Percentiles rank a stretch among this genome's conserved stretches.
These are phyloP conservation scores for Galbula dea DNA, from an alignment of 2,113 vertebrate genomes.

Conservation along the genomic window DNA sequence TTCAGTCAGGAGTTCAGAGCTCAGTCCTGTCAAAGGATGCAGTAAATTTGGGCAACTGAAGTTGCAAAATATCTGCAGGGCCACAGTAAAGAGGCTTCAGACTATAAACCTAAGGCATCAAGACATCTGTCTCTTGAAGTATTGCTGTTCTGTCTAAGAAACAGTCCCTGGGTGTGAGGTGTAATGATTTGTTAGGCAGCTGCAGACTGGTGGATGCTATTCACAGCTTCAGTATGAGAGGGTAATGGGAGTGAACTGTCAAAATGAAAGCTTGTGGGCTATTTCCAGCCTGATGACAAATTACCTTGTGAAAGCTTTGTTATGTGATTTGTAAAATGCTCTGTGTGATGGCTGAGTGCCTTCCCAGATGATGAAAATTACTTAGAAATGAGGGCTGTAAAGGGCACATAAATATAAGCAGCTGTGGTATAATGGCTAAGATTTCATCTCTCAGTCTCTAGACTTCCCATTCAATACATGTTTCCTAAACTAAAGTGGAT, in stretches of 20 bases:
- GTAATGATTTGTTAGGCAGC: slow-evolving; percentile 7
- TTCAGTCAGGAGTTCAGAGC: background rate
- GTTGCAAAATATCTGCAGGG: background rate
- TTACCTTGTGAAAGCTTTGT: slow-evolving; percentile 50
- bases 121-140: background rate
- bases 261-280: slow-evolving; percentile 26
- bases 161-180: background rate
- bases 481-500: background rate
- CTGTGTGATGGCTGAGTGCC: background rate
- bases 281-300: slow-evolving; percentile 48
- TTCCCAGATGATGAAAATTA: slow-evolving; percentile 53
- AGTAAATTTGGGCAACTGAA: background rate
- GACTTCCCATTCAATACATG: background rate
- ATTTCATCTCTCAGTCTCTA: slow-evolving; percentile 16
- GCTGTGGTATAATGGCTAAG: slow-evolving; percentile 41
- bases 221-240: slow-evolving; percentile 7
- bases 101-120: background rate
- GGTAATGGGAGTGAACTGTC: slow-evolving; percentile 28
- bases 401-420: slow-evolving; percentile 61
- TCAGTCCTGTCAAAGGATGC: background rate
- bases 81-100: background rate
- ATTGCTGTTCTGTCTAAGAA: background rate
- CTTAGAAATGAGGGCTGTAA: slow-evolving; percentile 53
- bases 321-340: slow-evolving; percentile 52
- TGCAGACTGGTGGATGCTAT: slow-evolving; percentile 9